Evolutionary conservation across 2,888 invertebrate species (phyloP).

Genomic region (Cybosia mesomella): DNA sequence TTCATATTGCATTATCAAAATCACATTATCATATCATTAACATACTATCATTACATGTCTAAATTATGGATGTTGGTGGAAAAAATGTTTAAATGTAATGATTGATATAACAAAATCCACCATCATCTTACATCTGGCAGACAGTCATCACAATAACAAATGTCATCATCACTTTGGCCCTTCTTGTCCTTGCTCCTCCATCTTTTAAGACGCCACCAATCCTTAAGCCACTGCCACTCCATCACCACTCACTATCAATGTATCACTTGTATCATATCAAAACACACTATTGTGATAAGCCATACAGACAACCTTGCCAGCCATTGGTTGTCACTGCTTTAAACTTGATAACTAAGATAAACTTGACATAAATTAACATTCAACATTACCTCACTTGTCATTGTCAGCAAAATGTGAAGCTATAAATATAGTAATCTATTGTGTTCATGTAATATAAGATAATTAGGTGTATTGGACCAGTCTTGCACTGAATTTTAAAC

Average conservation of each 20-base stretch:
- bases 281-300: conserved; percentile 64
- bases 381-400: conserved; percentile 82
- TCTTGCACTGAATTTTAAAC: conserved; percentile 33
- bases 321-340: conserved; percentile 71
- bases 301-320: conserved; percentile 64
- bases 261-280: conserved; percentile 63
- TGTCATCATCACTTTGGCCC: conserved; percentile 87
- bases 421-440: conserved; percentile 68
- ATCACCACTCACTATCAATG: conserved; percentile 76
- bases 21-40: conserved; percentile 30
- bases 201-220: conserved; percentile 93
- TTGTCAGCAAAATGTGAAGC: conserved; percentile 67
- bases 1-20: conserved; percentile 27
- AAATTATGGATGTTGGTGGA: conserved; percentile 26
- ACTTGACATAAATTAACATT: conserved; percentile 81
- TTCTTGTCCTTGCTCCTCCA: conserved; percentile 87
- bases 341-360: conserved; percentile 78
- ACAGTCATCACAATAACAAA: conserved; percentile 93
- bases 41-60: conserved; percentile 29
- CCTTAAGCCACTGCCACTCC: conserved; percentile 94
- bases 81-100: conserved; percentile 26
- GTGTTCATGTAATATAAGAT: conserved; percentile 44
- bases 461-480: conserved; percentile 33
- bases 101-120: conserved; percentile 41
- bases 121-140: conserved; percentile 83